A percentile compares a stretch with the other conserved stretches of the same genome.
Conservation (phyloP, 2,888 invertebrate species). For the Alloplasta piceator region DNA sequence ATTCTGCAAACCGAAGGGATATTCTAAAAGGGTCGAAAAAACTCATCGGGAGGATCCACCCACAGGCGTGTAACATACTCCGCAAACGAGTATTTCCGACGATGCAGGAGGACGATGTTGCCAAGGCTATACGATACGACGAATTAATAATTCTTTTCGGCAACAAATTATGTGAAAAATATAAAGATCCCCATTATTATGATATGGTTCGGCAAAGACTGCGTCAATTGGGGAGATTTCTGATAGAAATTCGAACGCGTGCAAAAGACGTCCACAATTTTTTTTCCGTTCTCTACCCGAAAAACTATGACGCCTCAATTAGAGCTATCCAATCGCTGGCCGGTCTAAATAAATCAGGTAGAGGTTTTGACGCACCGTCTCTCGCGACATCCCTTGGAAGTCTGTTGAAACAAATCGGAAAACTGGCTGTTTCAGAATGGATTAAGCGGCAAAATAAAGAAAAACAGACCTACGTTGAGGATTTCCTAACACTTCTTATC, state of each 20-base stretch:
- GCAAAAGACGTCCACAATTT: conserved; percentile 42
- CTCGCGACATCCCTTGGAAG: conserved; percentile 57
- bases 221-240: conserved; percentile 45
- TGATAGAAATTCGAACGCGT: conserved; percentile 28
- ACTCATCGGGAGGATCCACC: conserved; percentile 36
- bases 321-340: conserved; percentile 47
- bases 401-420: conserved; percentile 50
- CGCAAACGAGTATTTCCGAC: conserved; percentile 38
- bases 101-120: conserved; percentile 40
- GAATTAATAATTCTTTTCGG: conserved; percentile 39
- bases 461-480: conserved; percentile 43
- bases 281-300: conserved; percentile 45
- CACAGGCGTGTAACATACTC: conserved; percentile 7
- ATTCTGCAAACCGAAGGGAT: background rate
- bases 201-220: conserved; percentile 47
- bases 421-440: conserved; percentile 40
- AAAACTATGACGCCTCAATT: conserved; percentile 47
- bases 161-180: conserved; percentile 50
- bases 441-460: conserved; percentile 52
- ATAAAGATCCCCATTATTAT: conserved; percentile 44
- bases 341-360: conserved; percentile 30
- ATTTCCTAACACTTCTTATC: conserved; percentile 55
- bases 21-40: conserved; percentile 10
- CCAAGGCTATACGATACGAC: conserved; percentile 43
- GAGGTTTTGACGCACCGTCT: conserved; percentile 43